phyloP scores from a whole-genome alignment of 1,140 invertebrate species.

The Trachymyrmex cornetzi region DNA sequence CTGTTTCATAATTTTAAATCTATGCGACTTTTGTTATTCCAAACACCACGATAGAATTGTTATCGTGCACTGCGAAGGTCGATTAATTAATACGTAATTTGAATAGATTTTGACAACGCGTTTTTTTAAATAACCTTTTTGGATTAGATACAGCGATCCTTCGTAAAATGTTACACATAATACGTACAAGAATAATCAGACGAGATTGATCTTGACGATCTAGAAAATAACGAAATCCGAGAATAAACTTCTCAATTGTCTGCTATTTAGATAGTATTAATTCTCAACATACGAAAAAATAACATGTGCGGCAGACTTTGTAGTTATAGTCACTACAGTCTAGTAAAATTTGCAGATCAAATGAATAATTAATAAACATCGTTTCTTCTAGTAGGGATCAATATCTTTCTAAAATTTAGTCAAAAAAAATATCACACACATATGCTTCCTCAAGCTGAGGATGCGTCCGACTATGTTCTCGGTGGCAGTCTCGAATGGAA shows the following conservation, averaged over 20 bases:
- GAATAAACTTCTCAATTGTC: conserved; percentile 20
- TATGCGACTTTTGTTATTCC: conserved; percentile 23
- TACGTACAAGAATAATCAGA: conserved; percentile 4
- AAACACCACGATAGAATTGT: neutral
- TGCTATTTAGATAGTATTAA: conserved; percentile 39
- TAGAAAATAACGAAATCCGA: neutral
- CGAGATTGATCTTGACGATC: conserved; percentile 18
- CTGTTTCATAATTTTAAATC: conserved; percentile 41
- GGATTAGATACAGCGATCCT: conserved; percentile 14
- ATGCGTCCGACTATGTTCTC: conserved; percentile 24
- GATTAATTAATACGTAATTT: conserved; percentile 15
- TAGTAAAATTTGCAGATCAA: conserved; percentile 29
- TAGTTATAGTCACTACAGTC: conserved; percentile 13
- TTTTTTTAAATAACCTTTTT: conserved; percentile 24
- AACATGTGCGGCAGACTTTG: conserved; percentile 13
- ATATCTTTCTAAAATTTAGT: conserved; percentile 36
- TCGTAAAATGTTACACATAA: neutral
- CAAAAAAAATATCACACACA: conserved; percentile 15
- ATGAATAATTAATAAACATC: conserved; percentile 12
- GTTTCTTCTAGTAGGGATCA: conserved; percentile 37
- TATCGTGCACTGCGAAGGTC: conserved; percentile 9
- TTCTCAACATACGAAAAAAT: conserved; percentile 7
- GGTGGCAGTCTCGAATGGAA: conserved; percentile 26
- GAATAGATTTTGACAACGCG: neutral
- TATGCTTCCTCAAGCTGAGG: conserved; percentile 14